Evolutionary conservation across 2,888 invertebrate genomes (phyloP).

Genomic region (Blera fallax): DNA sequence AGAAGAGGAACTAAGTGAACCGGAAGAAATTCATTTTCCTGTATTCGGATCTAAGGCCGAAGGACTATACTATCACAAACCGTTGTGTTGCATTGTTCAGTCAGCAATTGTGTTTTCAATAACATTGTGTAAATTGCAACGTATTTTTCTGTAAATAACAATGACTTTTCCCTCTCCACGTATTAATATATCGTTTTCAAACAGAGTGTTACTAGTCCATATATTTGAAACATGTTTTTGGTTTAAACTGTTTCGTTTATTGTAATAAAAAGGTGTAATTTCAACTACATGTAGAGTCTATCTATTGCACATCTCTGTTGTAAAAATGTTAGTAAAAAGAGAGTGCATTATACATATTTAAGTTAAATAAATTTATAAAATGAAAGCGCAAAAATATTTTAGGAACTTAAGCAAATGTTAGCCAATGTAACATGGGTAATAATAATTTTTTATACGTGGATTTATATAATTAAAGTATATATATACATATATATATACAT

Average conservation of each 20-base stretch:
- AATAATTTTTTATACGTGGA: slow-evolving; percentile 65
- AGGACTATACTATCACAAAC: slow-evolving; percentile 6
- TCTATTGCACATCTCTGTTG: slow-evolving; percentile 40
- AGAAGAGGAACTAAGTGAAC: slow-evolving; percentile 81
- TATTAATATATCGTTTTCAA: not conserved
- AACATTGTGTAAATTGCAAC: not conserved
- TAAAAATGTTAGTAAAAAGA: slow-evolving; percentile 60
- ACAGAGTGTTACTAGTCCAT: slow-evolving; percentile 3
- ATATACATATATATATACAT: slow-evolving; percentile 14
- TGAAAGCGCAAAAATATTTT: slow-evolving; percentile 40
- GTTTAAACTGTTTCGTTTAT: slow-evolving; percentile 14
- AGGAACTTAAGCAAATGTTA: slow-evolving; percentile 40
- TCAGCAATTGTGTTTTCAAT: not conserved
- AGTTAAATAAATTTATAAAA: slow-evolving; percentile 58
- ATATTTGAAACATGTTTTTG: not conserved
- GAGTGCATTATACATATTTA: slow-evolving; percentile 56
- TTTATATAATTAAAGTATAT: slow-evolving; percentile 33
- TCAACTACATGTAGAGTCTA: slow-evolving; percentile 62
- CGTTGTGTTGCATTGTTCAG: not conserved
- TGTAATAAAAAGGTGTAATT: slow-evolving; percentile 14
- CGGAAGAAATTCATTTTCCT: slow-evolving; percentile 82
- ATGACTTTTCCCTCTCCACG: not conserved
- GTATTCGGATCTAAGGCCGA: slow-evolving; percentile 77
- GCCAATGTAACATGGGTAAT: slow-evolving; percentile 44
- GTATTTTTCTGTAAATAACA: slow-evolving; percentile 6